Evolutionary conservation across 2,113 vertebrate genomes (phyloP).

Genomic region (Calyptomena viridis): DNA sequence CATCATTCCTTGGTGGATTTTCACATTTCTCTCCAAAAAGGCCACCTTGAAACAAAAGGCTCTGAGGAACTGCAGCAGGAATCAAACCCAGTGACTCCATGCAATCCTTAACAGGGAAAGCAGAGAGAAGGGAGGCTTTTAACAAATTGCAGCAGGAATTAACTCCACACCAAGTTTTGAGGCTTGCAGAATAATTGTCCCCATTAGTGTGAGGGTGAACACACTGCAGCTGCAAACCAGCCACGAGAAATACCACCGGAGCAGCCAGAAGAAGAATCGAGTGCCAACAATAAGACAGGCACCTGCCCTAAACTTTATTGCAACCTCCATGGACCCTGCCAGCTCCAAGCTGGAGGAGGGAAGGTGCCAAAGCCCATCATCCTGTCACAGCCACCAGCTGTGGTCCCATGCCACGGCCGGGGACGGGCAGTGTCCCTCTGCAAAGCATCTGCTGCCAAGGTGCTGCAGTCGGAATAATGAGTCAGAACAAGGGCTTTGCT

Average conservation of each 20-base stretch:
- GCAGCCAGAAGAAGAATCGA: neutral
- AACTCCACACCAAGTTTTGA: neutral
- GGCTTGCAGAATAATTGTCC: neutral
- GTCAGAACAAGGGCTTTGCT: neutral
- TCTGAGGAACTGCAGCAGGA: neutral
- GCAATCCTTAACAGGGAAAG: neutral
- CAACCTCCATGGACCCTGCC: neutral
- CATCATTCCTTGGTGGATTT: neutral
- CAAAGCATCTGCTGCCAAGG: constrained; percentile 43
- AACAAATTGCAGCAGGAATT: neutral
- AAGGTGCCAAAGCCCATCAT: constrained; percentile 40
- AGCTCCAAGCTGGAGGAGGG: constrained; percentile 27
- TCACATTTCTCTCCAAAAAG: neutral
- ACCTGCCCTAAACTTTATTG: constrained; percentile 23
- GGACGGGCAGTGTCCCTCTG: neutral
- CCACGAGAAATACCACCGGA: neutral
- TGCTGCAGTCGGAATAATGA: neutral
- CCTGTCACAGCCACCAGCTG: constrained; percentile 32
- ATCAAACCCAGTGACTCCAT: neutral
- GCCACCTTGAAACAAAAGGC: constrained; percentile 31
- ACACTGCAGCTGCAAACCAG: neutral
- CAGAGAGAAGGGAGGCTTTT: neutral
- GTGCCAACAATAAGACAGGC: constrained; percentile 16
- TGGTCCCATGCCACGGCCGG: neutral
- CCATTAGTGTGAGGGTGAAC: neutral